These are phyloP conservation scores for Phyllostomus discolor DNA, from an alignment of 2,113 vertebrate genomes.

Conservation along the genomic window DNA sequence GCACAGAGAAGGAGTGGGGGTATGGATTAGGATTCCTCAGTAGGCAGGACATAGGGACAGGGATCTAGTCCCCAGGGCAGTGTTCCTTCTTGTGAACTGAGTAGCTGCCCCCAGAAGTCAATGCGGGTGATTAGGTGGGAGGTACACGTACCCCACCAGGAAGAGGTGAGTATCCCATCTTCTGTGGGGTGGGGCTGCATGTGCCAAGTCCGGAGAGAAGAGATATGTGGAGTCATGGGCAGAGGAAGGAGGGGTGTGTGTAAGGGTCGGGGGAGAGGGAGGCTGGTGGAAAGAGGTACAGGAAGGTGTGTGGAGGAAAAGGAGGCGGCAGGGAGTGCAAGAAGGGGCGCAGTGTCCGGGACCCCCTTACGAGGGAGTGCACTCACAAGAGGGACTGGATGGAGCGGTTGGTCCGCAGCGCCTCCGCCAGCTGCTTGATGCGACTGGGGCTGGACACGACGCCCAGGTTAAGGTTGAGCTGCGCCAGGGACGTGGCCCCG, in stretches of 20 bases:
- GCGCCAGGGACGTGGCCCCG: constrained; percentile 89
- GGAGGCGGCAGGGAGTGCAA: not conserved
- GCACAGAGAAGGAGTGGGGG: not conserved
- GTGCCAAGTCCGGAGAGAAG: not conserved
- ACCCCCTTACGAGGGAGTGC: constrained; percentile 6
- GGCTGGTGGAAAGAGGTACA: not conserved
- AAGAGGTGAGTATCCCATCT: not conserved
- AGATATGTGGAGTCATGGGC: not conserved
- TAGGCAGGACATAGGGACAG: not conserved
- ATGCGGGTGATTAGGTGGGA: not conserved
- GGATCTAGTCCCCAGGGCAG: not conserved
- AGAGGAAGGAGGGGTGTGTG: not conserved
- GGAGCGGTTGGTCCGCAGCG: constrained; percentile 91
- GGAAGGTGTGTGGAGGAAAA: not conserved
- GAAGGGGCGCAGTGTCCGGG: constrained; percentile 6
- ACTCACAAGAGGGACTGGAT: constrained; percentile 98
- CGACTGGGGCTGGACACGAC: constrained; percentile 89
- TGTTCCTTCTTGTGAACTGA: not conserved
- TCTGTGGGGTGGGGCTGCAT: not conserved
- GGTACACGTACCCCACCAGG: constrained; percentile 58
- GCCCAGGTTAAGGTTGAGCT: constrained; percentile 96
- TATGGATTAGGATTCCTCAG: not conserved
- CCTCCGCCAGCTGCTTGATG: constrained; percentile 91
- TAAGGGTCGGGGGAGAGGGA: not conserved
- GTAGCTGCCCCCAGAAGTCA: not conserved